Evolutionary conservation across 2,113 vertebrate species (phyloP), one percentile per base, ranked within the genome.

Genomic region (Plotosus lineatus): DNA sequence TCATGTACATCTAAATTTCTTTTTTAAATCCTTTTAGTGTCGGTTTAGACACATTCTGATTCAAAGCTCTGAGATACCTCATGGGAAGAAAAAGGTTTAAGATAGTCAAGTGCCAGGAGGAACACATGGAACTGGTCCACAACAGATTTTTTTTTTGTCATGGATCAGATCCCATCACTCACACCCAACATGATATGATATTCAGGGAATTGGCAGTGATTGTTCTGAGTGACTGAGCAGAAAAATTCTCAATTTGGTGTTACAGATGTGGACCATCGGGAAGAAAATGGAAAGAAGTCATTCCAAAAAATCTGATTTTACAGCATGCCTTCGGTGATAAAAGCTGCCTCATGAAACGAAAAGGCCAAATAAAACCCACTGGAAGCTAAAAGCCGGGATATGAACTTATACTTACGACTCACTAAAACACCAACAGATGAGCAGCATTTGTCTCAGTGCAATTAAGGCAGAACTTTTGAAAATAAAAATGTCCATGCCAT

Each of bases 161-260:
- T 1, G 65, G 40, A 76, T 72, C 61, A 65, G 65, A 63, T 48
- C 51, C 33, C 15, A 33, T 75, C 55, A 61, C 50, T 12, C 15
- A 69, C 12, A n/a, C 33, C 58, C 75, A 68, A 84, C 80, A 84
- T 83, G 90, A 75, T 78, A 84, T 83, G 90, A 75, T 78, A 75
- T 15, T 44, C 80, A 85, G 88, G 89, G 90, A 92, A 92, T 91
- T 90, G 86, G 82, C 86, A 87, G 88, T 85, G 90, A 36, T 21
- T 33, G 26, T 91, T 87, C 79, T 38, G n/a, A n/a, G n/a, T 81
- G 75, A 75, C 83, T 77, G 74, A 89, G 78, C 75, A 87, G 36
- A 91, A 88, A 82, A 86, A 88, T 88, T 86, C 82, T 83, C 78
- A 69, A 82, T 86, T 79, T 28, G 58, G 58, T 50, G 28, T 38